phyloP scores from a whole-genome alignment of 2,113 vertebrate genomes.

The Tragelaphus scriptus region DNA sequence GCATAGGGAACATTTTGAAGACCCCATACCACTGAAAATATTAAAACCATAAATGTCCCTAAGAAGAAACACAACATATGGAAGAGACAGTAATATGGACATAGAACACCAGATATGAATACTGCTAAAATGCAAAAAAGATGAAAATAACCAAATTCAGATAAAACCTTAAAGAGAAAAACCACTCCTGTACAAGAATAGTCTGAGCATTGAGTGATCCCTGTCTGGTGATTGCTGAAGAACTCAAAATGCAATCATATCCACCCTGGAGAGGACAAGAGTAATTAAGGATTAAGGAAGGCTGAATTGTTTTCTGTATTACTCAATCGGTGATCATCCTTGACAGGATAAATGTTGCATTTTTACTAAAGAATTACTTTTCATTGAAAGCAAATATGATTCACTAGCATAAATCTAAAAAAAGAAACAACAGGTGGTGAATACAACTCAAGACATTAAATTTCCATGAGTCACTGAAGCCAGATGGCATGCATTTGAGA shows the following conservation, averaged over 20 bases:
- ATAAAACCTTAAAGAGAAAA: background rate
- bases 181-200: background rate
- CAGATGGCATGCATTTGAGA: constrained; percentile 79
- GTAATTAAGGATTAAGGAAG: background rate
- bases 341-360: constrained; percentile 56
- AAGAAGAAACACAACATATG: background rate
- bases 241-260: background rate
- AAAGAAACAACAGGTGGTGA: constrained; percentile 66
- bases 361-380: constrained; percentile 68
- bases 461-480: constrained; percentile 80
- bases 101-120: background rate
- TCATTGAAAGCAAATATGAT: constrained; percentile 66
- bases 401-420: constrained; percentile 50
- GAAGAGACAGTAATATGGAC: background rate
- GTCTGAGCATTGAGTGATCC: background rate
- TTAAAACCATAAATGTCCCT: background rate
- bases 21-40: background rate
- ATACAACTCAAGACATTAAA: constrained; percentile 75
- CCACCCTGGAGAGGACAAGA: background rate
- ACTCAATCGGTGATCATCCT: constrained; percentile 10
- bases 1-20: background rate
- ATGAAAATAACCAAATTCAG: background rate
- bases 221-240: background rate
- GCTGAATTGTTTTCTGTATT: background rate
- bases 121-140: background rate